Conservation (phyloP, 2,113 vertebrate species). For the Poicephalus gulielmi region DNA sequence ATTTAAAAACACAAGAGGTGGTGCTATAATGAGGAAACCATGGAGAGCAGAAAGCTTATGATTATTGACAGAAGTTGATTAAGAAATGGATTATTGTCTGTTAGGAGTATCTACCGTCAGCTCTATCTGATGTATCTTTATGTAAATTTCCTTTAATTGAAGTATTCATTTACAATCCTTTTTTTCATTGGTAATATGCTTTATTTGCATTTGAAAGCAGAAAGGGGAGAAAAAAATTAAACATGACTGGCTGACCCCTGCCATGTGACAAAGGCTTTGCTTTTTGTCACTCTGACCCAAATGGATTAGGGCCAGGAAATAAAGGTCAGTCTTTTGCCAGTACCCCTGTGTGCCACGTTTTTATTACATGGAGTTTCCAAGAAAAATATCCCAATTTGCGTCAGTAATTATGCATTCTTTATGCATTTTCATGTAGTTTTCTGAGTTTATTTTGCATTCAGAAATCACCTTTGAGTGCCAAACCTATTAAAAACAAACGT, state of each 20-base stretch:
- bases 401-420: constrained; percentile 12
- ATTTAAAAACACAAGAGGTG: constrained; percentile 70
- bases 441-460: constrained; percentile 27
- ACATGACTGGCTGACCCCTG: constrained; percentile 1
- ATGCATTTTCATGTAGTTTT: background rate
- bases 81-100: constrained; percentile 63
- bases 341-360: constrained; percentile 33
- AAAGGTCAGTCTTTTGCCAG: constrained; percentile 59
- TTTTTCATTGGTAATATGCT: constrained; percentile 57
- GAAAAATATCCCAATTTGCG: constrained; percentile 15
- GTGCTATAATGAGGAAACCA: constrained; percentile 68
- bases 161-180: constrained; percentile 48
- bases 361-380: constrained; percentile 42
- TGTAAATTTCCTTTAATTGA: constrained; percentile 63
- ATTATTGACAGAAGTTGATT: constrained; percentile 65
- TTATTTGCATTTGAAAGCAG: constrained; percentile 65
- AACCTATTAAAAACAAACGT: background rate
- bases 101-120: constrained; percentile 12
- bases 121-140: background rate
- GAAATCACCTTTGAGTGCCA: constrained; percentile 19
- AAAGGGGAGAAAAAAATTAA: constrained; percentile 45
- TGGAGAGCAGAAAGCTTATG: constrained; percentile 59
- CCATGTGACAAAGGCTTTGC: constrained; percentile 39
- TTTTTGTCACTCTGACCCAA: constrained; percentile 51
- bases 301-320: constrained; percentile 65